These are phyloP conservation scores for Amiota mariae DNA, from an alignment of 2,888 invertebrate species.

Conservation along the genomic window DNA sequence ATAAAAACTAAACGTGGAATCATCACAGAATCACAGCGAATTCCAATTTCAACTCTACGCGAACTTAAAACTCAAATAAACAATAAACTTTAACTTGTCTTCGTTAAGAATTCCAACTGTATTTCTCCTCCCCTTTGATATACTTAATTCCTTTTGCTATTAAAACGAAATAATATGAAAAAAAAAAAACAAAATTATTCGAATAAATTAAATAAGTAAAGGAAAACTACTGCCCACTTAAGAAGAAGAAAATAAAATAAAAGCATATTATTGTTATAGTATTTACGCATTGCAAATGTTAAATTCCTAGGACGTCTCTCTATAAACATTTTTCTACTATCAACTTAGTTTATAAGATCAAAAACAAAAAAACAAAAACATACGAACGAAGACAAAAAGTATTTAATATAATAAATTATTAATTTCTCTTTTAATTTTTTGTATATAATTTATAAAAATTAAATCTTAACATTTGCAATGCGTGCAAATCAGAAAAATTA, in stretches of 20 bases:
- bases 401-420: no score
- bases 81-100: neutral
- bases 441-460: slow-evolving; percentile 10
- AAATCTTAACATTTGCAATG: neutral
- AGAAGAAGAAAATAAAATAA: no score
- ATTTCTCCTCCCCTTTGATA: neutral
- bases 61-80: slow-evolving; percentile 62
- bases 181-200: neutral
- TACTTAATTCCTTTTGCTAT: no score
- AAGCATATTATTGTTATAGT: neutral
- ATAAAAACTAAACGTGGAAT: neutral
- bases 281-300: neutral
- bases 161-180: no score
- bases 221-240: slow-evolving; percentile 6
- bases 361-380: no score
- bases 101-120: neutral
- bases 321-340: neutral
- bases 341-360: neutral
- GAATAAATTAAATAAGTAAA: neutral
- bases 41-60: slow-evolving; percentile 60
- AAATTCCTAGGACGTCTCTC: neutral
- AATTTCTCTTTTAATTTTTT: neutral
- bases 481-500: neutral
- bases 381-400: no score
- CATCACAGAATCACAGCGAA: slow-evolving; percentile 62